phyloP scores from a whole-genome alignment of 2,113 vertebrate genomes.

The Spheniscus mendiculus region DNA sequence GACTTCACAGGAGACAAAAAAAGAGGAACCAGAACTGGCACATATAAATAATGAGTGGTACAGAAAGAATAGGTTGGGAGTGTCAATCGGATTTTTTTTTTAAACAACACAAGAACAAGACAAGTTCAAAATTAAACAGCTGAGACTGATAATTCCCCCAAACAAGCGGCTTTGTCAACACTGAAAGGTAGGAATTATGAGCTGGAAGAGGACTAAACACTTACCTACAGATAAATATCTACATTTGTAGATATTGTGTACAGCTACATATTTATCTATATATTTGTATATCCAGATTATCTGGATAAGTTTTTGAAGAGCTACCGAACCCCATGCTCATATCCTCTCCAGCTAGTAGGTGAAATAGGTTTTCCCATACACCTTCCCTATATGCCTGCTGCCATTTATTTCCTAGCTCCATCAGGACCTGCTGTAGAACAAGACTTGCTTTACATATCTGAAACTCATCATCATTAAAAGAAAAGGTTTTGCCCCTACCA shows the following conservation, averaged over 20 bases:
- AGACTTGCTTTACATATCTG: not conserved
- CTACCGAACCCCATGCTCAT: not conserved
- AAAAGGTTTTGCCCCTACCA: not conserved
- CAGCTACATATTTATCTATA: not conserved
- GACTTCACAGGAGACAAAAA: not conserved
- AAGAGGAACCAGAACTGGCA: not conserved
- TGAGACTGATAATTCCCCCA: not conserved
- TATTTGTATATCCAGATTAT: not conserved
- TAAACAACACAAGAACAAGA: not conserved
- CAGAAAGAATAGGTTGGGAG: not conserved
- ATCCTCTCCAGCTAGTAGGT: not conserved
- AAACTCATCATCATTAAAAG: not conserved
- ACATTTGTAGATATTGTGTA: not conserved
- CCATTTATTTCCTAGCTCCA: not conserved
- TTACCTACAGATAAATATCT: not conserved
- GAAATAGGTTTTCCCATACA: not conserved
- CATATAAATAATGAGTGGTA: not conserved
- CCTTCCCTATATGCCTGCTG: not conserved
- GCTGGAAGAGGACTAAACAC: not conserved
- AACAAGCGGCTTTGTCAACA: not conserved
- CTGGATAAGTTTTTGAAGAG: not conserved
- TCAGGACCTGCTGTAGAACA: not conserved
- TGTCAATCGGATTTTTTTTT: fast-evolving
- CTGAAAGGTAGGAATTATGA: not conserved
- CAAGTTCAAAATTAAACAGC: not conserved